Base-by-base conservation (phyloP, 1,140 invertebrate genomes). In the Tribolium madens region DNA sequence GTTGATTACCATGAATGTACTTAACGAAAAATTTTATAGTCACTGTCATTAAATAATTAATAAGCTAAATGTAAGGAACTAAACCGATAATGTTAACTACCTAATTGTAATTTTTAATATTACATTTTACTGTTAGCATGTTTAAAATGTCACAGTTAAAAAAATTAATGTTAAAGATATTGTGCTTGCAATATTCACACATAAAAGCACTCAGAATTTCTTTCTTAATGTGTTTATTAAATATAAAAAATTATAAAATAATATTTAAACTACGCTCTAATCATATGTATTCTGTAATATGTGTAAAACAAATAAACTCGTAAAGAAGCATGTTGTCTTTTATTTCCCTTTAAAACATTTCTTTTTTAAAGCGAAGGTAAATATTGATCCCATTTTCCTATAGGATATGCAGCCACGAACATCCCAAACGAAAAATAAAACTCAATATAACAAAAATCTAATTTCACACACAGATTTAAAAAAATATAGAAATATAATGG, bases 61-160 rank as follows among this genome's bases (percentile, higher is more conserved):
- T 26, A 26, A 48, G 18, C 1, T 72, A 72, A 72, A 72, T 72
- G 70, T 72, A 52, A 72, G 70, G 18, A 72, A 72, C 50, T 48
- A 72, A 72, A 72, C 50, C 18, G 18, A 72, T 52, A 52, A 72
- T 50, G 70, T 72, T 72, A 72, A 72, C 70, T 64, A 64, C 57
- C 57, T 72, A 72, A 72, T 18, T 72, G 70, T 72, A 72, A 72
- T 72, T 72, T 72, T 72, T 72, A 72, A 72, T 72, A 72, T 72
- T 72, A 52, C 70, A 72, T 72, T 72, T 72, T 72, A 50, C 70
- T 72, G 70, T 72, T 72, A 72, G 70, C 70, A 72, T 26, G 47
- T 72, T 31, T 48, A 72, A 72, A 72, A 72, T 72, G 70, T 72
- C 70, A 50, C 70, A 72, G 50, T 72, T 72, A 72, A 48, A 48